Conservation (phyloP, 2,888 invertebrate genomes). For the Molorchus minor region DNA sequence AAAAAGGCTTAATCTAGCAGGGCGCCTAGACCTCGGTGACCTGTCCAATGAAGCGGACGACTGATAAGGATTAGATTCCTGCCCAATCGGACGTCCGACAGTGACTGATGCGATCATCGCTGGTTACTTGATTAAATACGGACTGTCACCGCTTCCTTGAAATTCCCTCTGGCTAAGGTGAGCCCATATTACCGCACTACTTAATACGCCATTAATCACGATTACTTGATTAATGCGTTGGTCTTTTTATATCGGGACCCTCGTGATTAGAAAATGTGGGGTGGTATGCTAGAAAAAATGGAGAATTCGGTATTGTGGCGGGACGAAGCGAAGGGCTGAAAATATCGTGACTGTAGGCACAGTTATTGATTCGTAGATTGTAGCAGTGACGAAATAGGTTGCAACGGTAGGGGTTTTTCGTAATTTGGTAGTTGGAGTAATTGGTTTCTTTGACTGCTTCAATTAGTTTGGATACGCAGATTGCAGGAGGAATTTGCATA, state of each 20-base stretch:
- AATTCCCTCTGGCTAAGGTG: constrained; percentile 39
- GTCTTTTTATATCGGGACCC: constrained; percentile 31
- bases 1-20: constrained; percentile 56
- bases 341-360: background rate
- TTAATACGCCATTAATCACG: constrained; percentile 60
- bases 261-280: constrained; percentile 26
- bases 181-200: constrained; percentile 50
- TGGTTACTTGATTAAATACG: constrained; percentile 60
- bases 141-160: constrained; percentile 53
- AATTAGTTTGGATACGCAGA: no score
- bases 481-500: no score
- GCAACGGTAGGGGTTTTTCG: no score
- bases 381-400: no score
- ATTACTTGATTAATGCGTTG: constrained; percentile 56
- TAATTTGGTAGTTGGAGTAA: no score
- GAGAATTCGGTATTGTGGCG: constrained; percentile 31
- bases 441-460: no score
- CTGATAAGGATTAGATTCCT: constrained; percentile 60
- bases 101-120: constrained; percentile 61
- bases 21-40: constrained; percentile 56
- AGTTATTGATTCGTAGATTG: background rate
- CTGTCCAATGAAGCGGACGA: constrained; percentile 60
- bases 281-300: constrained; percentile 29
- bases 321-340: constrained; percentile 2
- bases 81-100: constrained; percentile 57